A percentile compares a stretch with the other conserved stretches of the same genome.
Evolutionary conservation across 2,797 vertebrate species (phyloP).

Genomic region (Sebastes kiyomatsui): DNA sequence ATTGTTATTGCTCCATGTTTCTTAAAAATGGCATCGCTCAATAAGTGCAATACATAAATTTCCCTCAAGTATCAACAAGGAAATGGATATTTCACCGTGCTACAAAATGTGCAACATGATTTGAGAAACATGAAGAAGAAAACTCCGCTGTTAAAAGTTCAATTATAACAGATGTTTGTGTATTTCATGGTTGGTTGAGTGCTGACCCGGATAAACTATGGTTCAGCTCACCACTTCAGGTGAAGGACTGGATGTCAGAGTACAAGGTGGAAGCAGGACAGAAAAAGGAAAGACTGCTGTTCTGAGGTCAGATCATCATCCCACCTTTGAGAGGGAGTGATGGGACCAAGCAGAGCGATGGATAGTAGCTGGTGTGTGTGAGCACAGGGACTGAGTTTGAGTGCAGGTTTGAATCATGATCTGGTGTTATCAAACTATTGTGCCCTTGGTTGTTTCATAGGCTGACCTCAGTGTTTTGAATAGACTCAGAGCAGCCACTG

Average conservation of each 20-base stretch:
- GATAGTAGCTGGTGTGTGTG: background rate
- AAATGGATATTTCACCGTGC: background rate
- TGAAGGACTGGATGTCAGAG: background rate
- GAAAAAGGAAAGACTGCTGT: background rate
- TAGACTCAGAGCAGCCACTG: background rate
- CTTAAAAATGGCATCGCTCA: slow-evolving; percentile 14
- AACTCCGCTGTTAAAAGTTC: background rate
- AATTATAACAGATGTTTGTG: background rate
- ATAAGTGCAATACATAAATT: slow-evolving; percentile 1
- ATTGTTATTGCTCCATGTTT: slow-evolving; percentile 39
- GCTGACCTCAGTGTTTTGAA: slow-evolving; percentile 4
- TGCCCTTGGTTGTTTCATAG: background rate
- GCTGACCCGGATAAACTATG: background rate
- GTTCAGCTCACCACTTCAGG: background rate
- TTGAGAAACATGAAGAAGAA: background rate
- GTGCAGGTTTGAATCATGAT: background rate
- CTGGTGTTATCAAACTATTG: background rate
- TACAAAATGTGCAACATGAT: background rate
- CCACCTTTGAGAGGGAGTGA: background rate
- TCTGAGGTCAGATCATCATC: slow-evolving; percentile 11
- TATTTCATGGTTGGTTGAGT: background rate
- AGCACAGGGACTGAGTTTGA: background rate
- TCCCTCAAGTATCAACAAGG: background rate
- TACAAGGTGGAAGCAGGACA: background rate
- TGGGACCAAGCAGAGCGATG: background rate